These are phyloP conservation scores for Sylvietta virens DNA, from an alignment of 2,113 vertebrate genomes.

Conservation along the genomic window DNA sequence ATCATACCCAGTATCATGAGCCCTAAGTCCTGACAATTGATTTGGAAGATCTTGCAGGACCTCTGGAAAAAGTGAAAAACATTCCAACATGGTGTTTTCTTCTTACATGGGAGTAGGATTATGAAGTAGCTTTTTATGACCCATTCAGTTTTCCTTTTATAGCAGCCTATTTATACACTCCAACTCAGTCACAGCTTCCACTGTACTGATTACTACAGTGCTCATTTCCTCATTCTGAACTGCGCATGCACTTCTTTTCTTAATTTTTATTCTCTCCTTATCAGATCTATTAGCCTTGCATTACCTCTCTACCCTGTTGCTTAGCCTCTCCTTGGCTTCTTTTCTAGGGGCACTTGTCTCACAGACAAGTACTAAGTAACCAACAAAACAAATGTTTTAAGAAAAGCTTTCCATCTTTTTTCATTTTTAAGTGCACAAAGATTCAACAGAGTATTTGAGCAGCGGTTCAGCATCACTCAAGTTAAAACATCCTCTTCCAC, in stretches of 20 bases:
- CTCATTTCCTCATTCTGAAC: slow-evolving; percentile 36
- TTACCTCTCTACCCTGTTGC: background rate
- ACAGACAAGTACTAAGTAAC: background rate
- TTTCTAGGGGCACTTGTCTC: background rate
- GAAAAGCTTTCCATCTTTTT: background rate
- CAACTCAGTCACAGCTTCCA: slow-evolving; percentile 19
- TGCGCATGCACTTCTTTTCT: background rate
- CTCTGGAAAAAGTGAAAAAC: background rate
- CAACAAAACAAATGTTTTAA: background rate
- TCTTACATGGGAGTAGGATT: background rate
- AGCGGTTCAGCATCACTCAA: background rate
- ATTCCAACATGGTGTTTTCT: background rate
- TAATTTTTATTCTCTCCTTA: background rate
- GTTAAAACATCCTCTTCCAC: background rate
- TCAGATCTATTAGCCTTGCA: background rate
- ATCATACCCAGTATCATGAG: background rate
- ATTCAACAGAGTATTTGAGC: background rate
- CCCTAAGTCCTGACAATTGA: background rate
- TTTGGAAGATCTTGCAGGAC: background rate
- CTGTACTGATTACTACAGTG: background rate
- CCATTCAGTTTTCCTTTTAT: background rate
- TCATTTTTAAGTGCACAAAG: background rate
- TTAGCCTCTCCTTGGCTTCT: background rate
- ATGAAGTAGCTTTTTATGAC: background rate
- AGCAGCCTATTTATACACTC: slow-evolving; percentile 7